A percentile compares a stretch with the other conserved stretches of the same genome.
These are phyloP conservation scores for Platyscapa corneri DNA, from an alignment of 1,140 invertebrate genomes.

Conservation along the genomic window DNA sequence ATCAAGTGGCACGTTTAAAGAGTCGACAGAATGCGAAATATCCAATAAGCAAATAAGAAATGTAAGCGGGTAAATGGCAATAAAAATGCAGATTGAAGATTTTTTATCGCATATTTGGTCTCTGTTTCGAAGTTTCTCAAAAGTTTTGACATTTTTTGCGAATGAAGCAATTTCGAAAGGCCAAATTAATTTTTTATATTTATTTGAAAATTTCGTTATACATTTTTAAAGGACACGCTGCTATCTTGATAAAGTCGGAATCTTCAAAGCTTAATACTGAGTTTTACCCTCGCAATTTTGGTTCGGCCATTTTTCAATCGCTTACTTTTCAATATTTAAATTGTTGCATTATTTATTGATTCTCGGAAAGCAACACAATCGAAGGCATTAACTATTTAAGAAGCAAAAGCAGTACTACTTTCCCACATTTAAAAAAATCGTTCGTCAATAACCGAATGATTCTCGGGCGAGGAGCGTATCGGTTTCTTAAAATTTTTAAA, in stretches of 20 bases:
- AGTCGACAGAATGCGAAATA: conserved; percentile 41
- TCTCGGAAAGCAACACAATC: background rate
- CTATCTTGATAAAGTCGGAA: conserved; percentile 19
- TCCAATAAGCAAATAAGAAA: conserved; percentile 26
- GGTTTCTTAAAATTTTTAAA: conserved; percentile 34
- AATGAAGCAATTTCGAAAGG: background rate
- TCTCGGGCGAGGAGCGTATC: background rate
- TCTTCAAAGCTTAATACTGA: conserved; percentile 22
- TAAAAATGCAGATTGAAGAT: background rate
- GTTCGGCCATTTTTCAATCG: background rate
- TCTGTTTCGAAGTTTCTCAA: conserved; percentile 5
- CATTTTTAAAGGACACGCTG: background rate
- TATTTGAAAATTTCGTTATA: conserved; percentile 50
- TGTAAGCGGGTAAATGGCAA: conserved; percentile 32
- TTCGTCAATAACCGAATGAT: background rate
- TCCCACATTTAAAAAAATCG: background rate
- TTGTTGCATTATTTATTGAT: conserved; percentile 4
- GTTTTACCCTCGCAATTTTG: too few species aligned
- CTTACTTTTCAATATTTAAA: background rate
- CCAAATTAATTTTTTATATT: too few species aligned
- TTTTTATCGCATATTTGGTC: background rate
- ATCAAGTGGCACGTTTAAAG: conserved; percentile 39
- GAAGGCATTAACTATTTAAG: background rate
- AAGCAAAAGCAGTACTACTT: background rate
- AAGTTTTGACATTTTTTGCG: conserved; percentile 41